Conservation (phyloP, 2,113 vertebrate species). For the Archilochus colubris region DNA sequence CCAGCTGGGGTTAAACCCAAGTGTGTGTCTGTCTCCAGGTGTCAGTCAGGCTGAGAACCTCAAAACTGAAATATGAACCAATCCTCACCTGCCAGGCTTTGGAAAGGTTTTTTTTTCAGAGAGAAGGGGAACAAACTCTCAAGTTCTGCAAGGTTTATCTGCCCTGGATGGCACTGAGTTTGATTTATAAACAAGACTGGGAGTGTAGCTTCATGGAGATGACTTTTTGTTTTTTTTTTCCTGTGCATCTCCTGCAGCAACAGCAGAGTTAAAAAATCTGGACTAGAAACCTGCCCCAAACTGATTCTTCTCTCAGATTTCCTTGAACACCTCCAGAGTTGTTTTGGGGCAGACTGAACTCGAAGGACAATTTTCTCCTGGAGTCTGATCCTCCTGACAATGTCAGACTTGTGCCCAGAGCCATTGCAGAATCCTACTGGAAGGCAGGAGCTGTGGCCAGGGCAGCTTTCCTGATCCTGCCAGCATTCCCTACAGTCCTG, state of each 20-base stretch:
- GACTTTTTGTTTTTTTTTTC: background rate
- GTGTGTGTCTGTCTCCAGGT: too few relatives aligned
- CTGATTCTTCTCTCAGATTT: background rate
- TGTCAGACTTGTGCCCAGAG: background rate
- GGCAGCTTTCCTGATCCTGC: background rate
- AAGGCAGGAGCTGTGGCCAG: background rate
- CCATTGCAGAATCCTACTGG: too few relatives aligned
- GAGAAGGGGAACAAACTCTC: background rate
- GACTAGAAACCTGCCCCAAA: background rate
- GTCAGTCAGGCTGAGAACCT: background rate
- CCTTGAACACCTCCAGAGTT: background rate
- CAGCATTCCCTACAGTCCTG: background rate
- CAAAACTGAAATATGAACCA: background rate
- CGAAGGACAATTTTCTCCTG: background rate
- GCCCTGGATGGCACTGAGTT: background rate
- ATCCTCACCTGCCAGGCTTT: background rate
- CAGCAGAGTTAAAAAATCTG: background rate
- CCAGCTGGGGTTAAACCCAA: background rate
- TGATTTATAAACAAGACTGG: background rate
- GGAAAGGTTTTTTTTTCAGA: background rate
- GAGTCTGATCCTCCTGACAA: background rate
- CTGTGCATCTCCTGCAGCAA: background rate
- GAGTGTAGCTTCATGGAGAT: background rate
- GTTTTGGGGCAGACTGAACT: background rate
- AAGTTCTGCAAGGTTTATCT: background rate